Evolutionary conservation across 2,888 invertebrate genomes (phyloP), one percentile per base, ranked within the genome.

Genomic region (Microdon myrmicae): DNA sequence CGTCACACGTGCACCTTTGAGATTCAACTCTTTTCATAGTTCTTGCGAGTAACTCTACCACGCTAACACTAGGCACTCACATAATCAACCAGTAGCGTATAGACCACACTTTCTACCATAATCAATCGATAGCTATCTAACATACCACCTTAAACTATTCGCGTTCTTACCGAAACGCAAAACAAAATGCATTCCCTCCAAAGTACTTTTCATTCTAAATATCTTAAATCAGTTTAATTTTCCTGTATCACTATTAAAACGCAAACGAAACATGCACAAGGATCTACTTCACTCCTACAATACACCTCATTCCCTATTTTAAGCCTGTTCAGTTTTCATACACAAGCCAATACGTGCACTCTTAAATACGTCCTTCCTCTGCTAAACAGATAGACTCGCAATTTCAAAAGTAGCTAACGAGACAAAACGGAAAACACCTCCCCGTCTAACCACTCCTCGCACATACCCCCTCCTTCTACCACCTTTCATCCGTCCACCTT

Each of bases 371-470:
- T 55, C 45, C 47, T 55, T 55, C 47, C 55, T 47, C 22, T 47
- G 55, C 55, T 34, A 55, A 55, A 55, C 47, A 55, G 55, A 55
- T 55, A 55, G 47, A 41, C 55, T 47, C 55, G 55, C 55, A 47
- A 47, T 55, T 47, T 41, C 34, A 39, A n/a, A n/a, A n/a, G n/a
- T n/a, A n/a, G n/a, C n/a, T 23, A 23, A 35, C 29, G 35, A 31
- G 31, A 28, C 9, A 14, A 17, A 34, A 32, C 13, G 29, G 19
- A 35, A 10, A 20, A 25, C 13, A 7, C n/a, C 23, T n/a, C n/a
- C n/a, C n/a, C n/a, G n/a, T n/a, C n/a, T n/a, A 28, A 29, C 16
- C 26, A 19, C 41, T 29, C 17, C 4, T 23, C n/a, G 25, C 13
- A 10, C n/a, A 12, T 23, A 2, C 39, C 10, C 25, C 3, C 4